Evolutionary conservation across 2,797 vertebrate genomes (phyloP), one percentile per base, ranked within the genome.

Genomic region (Chrysocyon brachyurus): DNA sequence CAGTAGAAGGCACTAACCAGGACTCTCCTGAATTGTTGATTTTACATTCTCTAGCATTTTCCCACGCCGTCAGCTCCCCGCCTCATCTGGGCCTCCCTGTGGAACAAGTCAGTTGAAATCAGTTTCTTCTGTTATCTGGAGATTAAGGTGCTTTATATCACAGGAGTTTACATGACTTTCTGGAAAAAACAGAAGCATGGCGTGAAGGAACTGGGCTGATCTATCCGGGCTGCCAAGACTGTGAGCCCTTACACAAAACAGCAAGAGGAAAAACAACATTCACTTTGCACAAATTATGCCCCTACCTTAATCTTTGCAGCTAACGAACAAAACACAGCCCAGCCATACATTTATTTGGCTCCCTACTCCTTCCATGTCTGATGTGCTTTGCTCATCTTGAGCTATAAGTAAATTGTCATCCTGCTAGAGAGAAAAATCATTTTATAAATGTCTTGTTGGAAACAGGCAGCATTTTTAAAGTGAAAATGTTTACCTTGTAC

Each of bases 381-480:
- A 56, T 4, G 40, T 24, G 77, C 28, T 21, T 75, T 83, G 24
- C 59, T 81, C 85, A 56, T 15, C 28, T 70, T 12, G 40, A 63
- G 59, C 73, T 86, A 28, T 77, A 82, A 95, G 75, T 57, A 72
- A 54, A 75, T 6, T 6, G 33, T 57, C 81, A 68, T 61, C 59
- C 52, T 54, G 79, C 72, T 11, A 16, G 15, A 14, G 0, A 19
- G 56, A 84, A 92, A 75, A 68, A 82, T 61, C 28, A 24, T 28
- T 33, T 52, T 26, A 61, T 4, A 36, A 88, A 88, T 16, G n/a
- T 46, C 52, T 49, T 79, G 64, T 49, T 72, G 57, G 73, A 96
- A 93, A 12, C 83, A 83, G 40, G 73, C 94, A 72, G 49, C 46
- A 31, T 82, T 72, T 89, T 70, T 46, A 4, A 90, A 88, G 64